These are phyloP conservation scores for Alosa alosa DNA, from an alignment of 2,113 vertebrate genomes.

Conservation along the genomic window DNA sequence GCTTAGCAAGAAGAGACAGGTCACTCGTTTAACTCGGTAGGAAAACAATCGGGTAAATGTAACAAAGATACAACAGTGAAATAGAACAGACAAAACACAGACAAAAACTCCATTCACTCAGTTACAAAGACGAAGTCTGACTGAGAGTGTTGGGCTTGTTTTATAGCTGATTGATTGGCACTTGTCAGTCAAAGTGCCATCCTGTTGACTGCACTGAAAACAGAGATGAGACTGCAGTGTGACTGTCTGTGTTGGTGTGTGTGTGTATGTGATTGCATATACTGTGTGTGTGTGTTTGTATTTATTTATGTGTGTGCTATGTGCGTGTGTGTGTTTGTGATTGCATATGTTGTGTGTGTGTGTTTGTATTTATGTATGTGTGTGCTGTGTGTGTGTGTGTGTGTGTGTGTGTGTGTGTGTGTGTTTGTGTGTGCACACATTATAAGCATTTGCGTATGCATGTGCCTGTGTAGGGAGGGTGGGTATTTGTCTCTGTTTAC, in stretches of 20 bases:
- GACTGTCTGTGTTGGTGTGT: background rate
- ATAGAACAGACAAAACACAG: background rate
- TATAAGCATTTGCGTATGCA: background rate
- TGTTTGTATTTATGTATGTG: too few species aligned
- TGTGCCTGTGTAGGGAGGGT: background rate
- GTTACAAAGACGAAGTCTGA: slow-evolving; percentile 49
- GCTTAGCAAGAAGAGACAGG: background rate
- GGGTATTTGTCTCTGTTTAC: background rate
- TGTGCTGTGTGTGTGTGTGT: background rate
- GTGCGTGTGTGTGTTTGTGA: background rate
- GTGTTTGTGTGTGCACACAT: background rate
- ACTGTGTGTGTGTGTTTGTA: background rate
- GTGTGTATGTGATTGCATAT: background rate
- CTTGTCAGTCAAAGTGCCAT: background rate
- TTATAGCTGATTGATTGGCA: slow-evolving; percentile 4
- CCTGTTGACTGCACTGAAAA: background rate
- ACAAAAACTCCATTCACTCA: background rate
- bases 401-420: background rate
- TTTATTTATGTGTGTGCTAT: too few species aligned
- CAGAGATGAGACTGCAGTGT: background rate
- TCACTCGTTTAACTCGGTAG: background rate
- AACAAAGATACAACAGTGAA: background rate
- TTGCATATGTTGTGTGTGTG: background rate
- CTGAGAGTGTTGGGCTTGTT: slow-evolving; percentile 9
- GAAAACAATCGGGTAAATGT: too few species aligned